phyloP scores from a whole-genome alignment of 1,140 invertebrate genomes.

The Himalopsyche phryganea region DNA sequence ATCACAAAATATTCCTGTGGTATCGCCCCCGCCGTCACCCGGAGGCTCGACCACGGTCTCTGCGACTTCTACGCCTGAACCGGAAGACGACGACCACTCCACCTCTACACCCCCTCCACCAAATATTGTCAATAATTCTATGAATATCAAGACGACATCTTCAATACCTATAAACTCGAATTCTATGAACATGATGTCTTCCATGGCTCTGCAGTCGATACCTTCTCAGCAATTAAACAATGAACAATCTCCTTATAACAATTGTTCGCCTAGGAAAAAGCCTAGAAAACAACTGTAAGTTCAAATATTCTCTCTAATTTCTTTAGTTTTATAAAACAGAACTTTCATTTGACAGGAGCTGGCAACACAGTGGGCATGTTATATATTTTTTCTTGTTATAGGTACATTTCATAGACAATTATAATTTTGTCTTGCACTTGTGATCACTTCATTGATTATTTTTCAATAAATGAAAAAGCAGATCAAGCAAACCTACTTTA shows the following conservation, averaged over 20 bases:
- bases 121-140: too few relatives aligned
- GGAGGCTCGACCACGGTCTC: constrained; percentile 62
- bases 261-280: constrained; percentile 67
- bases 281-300: constrained; percentile 68
- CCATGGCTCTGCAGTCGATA: constrained; percentile 1
- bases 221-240: constrained; percentile 8
- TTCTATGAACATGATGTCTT: neutral
- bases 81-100: constrained; percentile 51
- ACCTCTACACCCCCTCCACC: neutral
- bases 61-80: constrained; percentile 58
- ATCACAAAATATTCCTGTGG: constrained; percentile 2
- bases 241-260: constrained; percentile 11
- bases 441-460: too few relatives aligned
- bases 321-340: too few relatives aligned
- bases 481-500: too few relatives aligned
- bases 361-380: too few relatives aligned
- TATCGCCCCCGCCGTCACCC: constrained; percentile 23
- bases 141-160: too few relatives aligned
- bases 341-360: too few relatives aligned
- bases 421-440: neutral
- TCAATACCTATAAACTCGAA: too few relatives aligned
- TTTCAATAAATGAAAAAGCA: too few relatives aligned
- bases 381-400: neutral
- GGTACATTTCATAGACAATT: neutral
- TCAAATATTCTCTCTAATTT: too few relatives aligned